Base-by-base conservation (phyloP, 2,797 vertebrate genomes). In the Thalassophryne amazonica region DNA sequence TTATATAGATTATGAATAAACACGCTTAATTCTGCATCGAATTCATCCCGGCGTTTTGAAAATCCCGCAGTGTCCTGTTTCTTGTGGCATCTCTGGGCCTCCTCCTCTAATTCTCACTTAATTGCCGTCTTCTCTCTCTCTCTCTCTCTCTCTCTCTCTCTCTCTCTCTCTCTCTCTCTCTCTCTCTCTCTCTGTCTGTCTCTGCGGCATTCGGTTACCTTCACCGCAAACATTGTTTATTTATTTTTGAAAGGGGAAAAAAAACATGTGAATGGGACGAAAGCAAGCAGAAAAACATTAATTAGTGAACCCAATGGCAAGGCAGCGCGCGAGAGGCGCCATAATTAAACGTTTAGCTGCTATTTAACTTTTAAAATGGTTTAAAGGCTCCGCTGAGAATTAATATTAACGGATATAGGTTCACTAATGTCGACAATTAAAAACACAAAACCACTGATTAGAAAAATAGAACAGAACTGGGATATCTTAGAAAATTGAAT, bases 1-100 rank as follows among this genome's bases (percentile, higher is more conserved):
- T 84, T 77, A 76, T 84, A 87, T 83, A 76, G 85, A 88, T 88
- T 78, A 87, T 86, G 86, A 90, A 88, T 88, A 88, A 83, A 85
- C 65, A 70, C 66, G 63, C 65, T 74, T 84, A 60, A 73, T 85
- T 86, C 79, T 75, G 60, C 70, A 68, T 82, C 55, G 83, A 38
- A 83, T 77, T 69, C 57, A 63, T 53, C 52, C 57, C 61, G 60
- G 75, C 65, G 43, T 77, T 62, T 78, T 70, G 47, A 41, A 57
- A 76, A 69, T 78, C 62, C 56, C 36, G 38, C 56, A 62, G 74
- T 69, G 84, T 86, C 78, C 52, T 15, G 52, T 80, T 81, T 74
- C 76, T 58, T 49, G 29, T n/a, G n/a, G n/a, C n/a, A n/a, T n/a
- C n/a, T 43, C 55, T 49, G 63, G 19, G 25, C 60, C 20, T 67